Evolutionary conservation across 2,113 vertebrate species (phyloP).

Genomic region (Polypterus bichir): DNA sequence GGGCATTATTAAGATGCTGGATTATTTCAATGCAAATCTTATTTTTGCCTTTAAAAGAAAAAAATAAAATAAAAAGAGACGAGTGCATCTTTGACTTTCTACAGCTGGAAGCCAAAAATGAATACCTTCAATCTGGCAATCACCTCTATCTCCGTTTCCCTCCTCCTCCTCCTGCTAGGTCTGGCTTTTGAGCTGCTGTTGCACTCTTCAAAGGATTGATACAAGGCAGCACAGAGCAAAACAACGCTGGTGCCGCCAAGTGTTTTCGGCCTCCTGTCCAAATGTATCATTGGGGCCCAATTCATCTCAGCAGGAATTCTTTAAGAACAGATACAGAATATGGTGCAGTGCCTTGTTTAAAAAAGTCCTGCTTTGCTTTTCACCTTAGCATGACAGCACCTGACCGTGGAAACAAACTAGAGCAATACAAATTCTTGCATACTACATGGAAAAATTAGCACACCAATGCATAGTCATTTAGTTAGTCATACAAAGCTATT

Average conservation of each 20-base stretch:
- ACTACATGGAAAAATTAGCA: too few species aligned
- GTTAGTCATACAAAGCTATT: too few species aligned
- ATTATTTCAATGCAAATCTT: too few species aligned
- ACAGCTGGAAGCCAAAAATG: not conserved
- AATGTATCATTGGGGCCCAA: slow-evolving; percentile 20
- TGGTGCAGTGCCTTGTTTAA: not conserved
- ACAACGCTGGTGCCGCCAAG: slow-evolving; percentile 14
- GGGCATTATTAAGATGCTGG: too few species aligned
- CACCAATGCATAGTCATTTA: too few species aligned
- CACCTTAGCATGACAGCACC: too few species aligned
- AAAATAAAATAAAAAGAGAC: not conserved
- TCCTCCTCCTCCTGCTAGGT: not conserved
- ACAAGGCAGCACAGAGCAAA: slow-evolving; percentile 15
- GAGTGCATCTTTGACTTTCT: not conserved
- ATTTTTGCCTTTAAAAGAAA: too few species aligned
- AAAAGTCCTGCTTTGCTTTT: not conserved
- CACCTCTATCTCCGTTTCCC: not conserved
- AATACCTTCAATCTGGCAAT: slow-evolving; percentile 7
- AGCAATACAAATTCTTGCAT: too few species aligned
- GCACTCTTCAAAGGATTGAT: slow-evolving; percentile 21
- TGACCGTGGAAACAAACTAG: too few species aligned
- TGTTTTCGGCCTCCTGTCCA: slow-evolving; percentile 22
- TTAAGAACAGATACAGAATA: slow-evolving; percentile 17
- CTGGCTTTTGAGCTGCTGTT: slow-evolving; percentile 22
- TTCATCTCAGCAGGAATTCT: slow-evolving; percentile 19